phyloP scores from a whole-genome alignment of 1,140 invertebrate species.

The Panagrolaimus sp. region DNA sequence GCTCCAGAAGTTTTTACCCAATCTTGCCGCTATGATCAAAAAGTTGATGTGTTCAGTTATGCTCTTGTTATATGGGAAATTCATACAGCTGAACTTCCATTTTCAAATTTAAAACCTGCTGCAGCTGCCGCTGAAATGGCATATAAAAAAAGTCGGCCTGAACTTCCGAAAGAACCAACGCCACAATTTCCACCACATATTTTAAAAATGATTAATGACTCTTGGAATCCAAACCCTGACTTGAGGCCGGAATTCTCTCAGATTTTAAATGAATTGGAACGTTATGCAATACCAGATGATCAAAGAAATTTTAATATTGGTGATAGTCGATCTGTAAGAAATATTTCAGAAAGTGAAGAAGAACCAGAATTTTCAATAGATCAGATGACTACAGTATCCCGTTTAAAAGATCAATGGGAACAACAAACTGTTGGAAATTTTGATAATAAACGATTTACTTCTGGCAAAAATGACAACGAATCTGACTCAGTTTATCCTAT shows the following conservation, averaged over 20 bases:
- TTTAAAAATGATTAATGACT: constrained; percentile 57
- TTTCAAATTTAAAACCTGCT: constrained; percentile 62
- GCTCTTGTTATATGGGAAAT: constrained; percentile 63
- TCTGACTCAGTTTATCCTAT: too few relatives aligned
- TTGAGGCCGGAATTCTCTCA: constrained; percentile 60
- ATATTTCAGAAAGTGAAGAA: constrained; percentile 17
- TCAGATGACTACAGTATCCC: constrained; percentile 41
- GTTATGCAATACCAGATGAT: constrained; percentile 55
- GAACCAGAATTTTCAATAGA: constrained; percentile 26
- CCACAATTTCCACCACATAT: constrained; percentile 60
- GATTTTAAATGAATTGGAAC: constrained; percentile 59
- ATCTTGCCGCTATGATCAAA: constrained; percentile 62
- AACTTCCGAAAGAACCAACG: constrained; percentile 50
- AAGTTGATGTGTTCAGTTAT: constrained; percentile 63
- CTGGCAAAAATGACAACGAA: too few relatives aligned
- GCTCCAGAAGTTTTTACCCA: constrained; percentile 64
- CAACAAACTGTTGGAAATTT: constrained; percentile 38
- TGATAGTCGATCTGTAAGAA: neutral
- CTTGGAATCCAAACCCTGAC: constrained; percentile 59
- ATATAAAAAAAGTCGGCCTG: constrained; percentile 59
- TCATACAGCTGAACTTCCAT: constrained; percentile 61
- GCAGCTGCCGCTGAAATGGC: constrained; percentile 63
- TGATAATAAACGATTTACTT: too few relatives aligned
- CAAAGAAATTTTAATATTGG: constrained; percentile 44
- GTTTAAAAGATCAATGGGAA: constrained; percentile 55